A percentile compares a stretch with the other conserved stretches of the same genome.
These are phyloP conservation scores for Willisornis vidua DNA, from an alignment of 2,113 vertebrate genomes.

Conservation along the genomic window DNA sequence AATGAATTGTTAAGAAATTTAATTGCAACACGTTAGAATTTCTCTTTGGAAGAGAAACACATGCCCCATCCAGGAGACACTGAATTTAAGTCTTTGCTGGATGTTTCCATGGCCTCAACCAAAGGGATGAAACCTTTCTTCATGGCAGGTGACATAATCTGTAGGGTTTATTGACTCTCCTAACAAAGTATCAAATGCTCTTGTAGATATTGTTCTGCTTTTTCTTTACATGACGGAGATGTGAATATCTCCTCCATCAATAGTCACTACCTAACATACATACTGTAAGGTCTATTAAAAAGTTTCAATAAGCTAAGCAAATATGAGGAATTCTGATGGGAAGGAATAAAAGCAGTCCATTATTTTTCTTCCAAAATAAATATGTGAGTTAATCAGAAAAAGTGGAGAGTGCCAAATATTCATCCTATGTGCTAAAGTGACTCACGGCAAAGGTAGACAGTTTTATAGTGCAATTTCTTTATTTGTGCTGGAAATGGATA, in stretches of 20 bases:
- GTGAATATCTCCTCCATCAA: background rate
- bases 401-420: constrained; percentile 34
- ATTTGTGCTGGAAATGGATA: constrained; percentile 49
- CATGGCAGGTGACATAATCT: background rate
- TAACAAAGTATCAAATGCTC: background rate
- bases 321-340: constrained; percentile 31
- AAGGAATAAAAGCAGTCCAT: background rate
- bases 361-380: constrained; percentile 51
- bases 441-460: constrained; percentile 46
- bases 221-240: background rate
- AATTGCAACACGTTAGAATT: background rate
- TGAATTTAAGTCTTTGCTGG: background rate
- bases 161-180: background rate
- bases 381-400: constrained; percentile 1
- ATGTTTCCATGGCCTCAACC: background rate
- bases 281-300: background rate
- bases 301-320: constrained; percentile 21
- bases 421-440: constrained; percentile 42
- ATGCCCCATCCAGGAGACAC: background rate
- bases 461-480: constrained; percentile 62
- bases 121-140: constrained; percentile 8
- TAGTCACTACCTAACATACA: background rate
- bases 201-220: background rate
- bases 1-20: background rate
- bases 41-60: background rate